Percentiles rank a stretch among this genome's conserved stretches.
Conservation (phyloP, 2,797 vertebrate genomes). For the Danio kyathit region DNA sequence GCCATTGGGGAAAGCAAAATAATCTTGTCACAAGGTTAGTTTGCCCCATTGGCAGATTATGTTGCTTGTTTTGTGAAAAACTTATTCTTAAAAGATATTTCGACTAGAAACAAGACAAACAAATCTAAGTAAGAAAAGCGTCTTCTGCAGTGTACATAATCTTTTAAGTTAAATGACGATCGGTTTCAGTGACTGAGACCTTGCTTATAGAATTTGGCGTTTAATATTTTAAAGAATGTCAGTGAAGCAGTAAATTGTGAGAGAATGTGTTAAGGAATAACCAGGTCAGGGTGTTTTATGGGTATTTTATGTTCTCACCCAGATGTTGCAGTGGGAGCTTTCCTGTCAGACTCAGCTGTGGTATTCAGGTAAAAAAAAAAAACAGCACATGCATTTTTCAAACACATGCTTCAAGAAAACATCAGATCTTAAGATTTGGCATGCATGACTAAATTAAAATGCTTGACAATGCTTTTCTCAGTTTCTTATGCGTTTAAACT, state of each 20-base stretch:
- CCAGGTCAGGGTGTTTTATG: conserved; percentile 9
- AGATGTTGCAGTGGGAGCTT: conserved; percentile 95
- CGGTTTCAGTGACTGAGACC: background rate
- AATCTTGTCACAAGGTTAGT: too few relatives aligned
- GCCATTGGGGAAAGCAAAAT: too few relatives aligned
- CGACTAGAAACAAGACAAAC: too few relatives aligned
- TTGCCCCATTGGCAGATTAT: too few relatives aligned
- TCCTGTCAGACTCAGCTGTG: conserved; percentile 89
- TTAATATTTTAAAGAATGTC: background rate
- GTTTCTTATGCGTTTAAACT: background rate
- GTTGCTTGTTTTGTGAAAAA: too few relatives aligned
- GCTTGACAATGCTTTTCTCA: background rate
- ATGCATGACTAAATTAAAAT: background rate
- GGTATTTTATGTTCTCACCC: conserved; percentile 54
- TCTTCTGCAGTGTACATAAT: too few relatives aligned
- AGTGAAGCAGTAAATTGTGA: background rate
- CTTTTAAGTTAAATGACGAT: background rate
- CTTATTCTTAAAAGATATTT: too few relatives aligned
- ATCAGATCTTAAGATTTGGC: background rate
- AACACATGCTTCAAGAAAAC: background rate
- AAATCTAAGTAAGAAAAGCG: too few relatives aligned
- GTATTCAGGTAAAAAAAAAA: conserved; percentile 91
- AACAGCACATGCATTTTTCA: background rate
- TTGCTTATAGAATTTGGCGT: background rate
- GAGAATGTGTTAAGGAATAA: conserved; percentile 1